phyloP scores from a whole-genome alignment of 1,140 invertebrate species.

The Phocides pigmalion region DNA sequence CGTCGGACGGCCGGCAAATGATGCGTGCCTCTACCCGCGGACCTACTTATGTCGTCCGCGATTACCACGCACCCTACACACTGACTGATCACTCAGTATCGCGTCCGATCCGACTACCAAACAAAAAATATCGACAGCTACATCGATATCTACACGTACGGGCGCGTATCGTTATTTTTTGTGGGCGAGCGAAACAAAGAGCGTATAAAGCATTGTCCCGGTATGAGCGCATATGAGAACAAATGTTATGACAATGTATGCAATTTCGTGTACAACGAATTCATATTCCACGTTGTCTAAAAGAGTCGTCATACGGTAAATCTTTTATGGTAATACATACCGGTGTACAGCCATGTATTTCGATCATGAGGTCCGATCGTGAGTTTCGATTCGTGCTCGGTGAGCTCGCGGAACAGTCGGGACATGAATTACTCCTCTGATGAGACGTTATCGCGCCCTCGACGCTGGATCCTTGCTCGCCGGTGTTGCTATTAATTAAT shows the following conservation, averaged over 20 bases:
- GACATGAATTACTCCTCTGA: conserved; percentile 59
- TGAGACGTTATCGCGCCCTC: conserved; percentile 53
- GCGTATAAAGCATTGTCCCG: conserved; percentile 46
- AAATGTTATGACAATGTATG: conserved; percentile 73
- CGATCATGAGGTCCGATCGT: conserved; percentile 71
- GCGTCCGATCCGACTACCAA: conserved; percentile 25
- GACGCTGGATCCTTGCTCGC: conserved; percentile 33
- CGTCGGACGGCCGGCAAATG: conserved; percentile 64
- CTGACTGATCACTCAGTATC: conserved; percentile 49
- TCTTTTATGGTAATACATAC: conserved; percentile 75
- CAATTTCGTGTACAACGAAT: conserved; percentile 72
- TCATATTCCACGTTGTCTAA: conserved; percentile 74
- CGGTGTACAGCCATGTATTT: conserved; percentile 63
- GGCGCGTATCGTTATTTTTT: conserved; percentile 40
- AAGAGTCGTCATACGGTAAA: conserved; percentile 78
- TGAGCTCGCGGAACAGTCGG: conserved; percentile 46
- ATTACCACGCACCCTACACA: conserved; percentile 58
- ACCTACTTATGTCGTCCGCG: conserved; percentile 67
- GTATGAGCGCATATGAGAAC: conserved; percentile 48
- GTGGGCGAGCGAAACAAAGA: conserved; percentile 41
- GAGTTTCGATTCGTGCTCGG: conserved; percentile 66
- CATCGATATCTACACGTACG: conserved; percentile 12
- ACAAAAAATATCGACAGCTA: conserved; percentile 35
- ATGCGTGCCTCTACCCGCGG: conserved; percentile 66
- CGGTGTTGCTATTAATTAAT: conserved; percentile 34